Evolutionary conservation across 2,113 vertebrate species (phyloP).

Genomic region (Brienomyrus brachyistius): DNA sequence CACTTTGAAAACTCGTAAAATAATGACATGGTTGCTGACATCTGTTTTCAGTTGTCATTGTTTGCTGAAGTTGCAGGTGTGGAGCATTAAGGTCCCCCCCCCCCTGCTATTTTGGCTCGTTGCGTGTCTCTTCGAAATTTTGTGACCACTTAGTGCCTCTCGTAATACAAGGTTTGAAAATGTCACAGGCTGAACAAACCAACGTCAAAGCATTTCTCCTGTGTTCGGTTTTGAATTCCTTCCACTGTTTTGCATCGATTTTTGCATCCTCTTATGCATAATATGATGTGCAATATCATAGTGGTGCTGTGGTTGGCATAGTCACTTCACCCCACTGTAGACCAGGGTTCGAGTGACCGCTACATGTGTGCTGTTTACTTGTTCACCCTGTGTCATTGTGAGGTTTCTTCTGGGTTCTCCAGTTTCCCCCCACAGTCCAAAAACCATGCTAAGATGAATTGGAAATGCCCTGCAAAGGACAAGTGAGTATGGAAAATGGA

Average conservation of each 20-base stretch:
- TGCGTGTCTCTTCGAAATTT: slow-evolving; percentile 48
- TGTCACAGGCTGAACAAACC: background rate
- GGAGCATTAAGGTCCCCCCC: slow-evolving; percentile 51
- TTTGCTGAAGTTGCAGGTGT: slow-evolving; percentile 49
- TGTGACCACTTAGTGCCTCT: slow-evolving; percentile 35
- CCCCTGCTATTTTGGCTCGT: slow-evolving; percentile 51
- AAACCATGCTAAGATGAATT: background rate
- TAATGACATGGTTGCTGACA: slow-evolving; percentile 55
- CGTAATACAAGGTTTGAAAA: background rate
- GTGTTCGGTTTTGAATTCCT: background rate
- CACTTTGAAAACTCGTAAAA: slow-evolving; percentile 61
- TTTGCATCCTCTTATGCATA: slow-evolving; percentile 17
- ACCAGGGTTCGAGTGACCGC: background rate
- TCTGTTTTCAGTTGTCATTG: slow-evolving; percentile 61
- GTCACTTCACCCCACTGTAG: background rate
- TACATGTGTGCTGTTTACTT: background rate
- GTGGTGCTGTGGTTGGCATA: background rate
- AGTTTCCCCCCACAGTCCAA: background rate
- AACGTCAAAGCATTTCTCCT: background rate
- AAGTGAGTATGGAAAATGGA: background rate
- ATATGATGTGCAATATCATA: background rate
- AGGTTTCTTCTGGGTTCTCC: background rate
- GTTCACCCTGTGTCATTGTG: background rate
- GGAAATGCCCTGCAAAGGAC: background rate
- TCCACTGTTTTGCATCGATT: slow-evolving; percentile 15